These are phyloP conservation scores for Margarornis squamiger DNA, from an alignment of 2,797 vertebrate species.

Conservation along the genomic window DNA sequence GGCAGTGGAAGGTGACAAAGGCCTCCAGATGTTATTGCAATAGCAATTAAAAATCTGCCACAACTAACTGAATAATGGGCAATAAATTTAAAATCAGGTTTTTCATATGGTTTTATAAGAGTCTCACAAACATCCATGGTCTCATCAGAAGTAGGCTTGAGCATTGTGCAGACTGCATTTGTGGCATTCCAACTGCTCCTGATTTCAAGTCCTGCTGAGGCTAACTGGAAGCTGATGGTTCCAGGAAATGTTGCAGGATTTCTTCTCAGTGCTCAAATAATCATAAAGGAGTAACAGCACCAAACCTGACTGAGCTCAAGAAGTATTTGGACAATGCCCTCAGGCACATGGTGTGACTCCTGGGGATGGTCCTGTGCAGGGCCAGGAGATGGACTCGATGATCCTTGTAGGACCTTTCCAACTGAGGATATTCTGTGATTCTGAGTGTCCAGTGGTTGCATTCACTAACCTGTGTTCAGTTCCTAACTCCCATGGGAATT, in stretches of 20 bases:
- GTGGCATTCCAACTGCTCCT: background rate
- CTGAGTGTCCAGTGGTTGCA: background rate
- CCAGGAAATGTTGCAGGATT: background rate
- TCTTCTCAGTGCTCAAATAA: background rate
- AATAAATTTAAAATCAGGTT: background rate
- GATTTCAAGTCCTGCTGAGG: background rate
- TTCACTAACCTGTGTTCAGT: background rate
- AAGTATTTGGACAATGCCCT: no score
- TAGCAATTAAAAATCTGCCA: background rate
- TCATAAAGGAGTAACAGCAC: background rate
- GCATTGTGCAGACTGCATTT: accelerated
- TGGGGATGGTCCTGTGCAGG: background rate
- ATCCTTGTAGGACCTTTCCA: background rate
- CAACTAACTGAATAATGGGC: background rate
- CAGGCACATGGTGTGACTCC: background rate
- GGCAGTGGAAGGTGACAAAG: background rate
- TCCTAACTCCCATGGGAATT: background rate
- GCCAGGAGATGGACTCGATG: background rate
- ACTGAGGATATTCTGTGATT: background rate
- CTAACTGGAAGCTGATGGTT: background rate
- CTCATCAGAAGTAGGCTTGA: background rate
- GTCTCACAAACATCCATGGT: background rate
- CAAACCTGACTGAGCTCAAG: background rate
- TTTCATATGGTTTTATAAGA: background rate
- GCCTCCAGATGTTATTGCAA: constrained; percentile 38